A percentile compares a stretch with the other conserved stretches of the same genome.
These are phyloP conservation scores for Coelopa pilipes DNA, from an alignment of 2,888 invertebrate species.

Conservation along the genomic window DNA sequence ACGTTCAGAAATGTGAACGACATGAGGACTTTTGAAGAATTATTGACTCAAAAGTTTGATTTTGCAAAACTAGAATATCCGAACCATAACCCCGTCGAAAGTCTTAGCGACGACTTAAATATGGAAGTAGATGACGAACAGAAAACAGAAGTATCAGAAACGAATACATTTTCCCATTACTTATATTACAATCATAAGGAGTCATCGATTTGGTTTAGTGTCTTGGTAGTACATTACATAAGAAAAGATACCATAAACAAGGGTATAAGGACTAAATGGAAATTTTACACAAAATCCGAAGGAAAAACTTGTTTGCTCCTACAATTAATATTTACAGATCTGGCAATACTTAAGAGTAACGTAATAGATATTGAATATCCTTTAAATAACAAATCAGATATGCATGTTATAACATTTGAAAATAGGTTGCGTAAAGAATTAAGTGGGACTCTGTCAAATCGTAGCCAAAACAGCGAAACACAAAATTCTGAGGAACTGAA, in stretches of 20 bases:
- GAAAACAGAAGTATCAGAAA: constrained; percentile 29
- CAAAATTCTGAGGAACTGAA: not conserved
- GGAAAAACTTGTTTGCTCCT: constrained; percentile 50
- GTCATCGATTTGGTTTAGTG: constrained; percentile 52
- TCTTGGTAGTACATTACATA: constrained; percentile 44
- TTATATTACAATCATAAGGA: constrained; percentile 53
- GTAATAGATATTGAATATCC: constrained; percentile 42
- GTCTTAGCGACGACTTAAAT: not conserved
- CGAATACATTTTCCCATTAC: constrained; percentile 36
- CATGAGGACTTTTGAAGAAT: constrained; percentile 49
- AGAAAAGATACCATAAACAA: constrained; percentile 28
- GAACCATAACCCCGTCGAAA: not conserved
- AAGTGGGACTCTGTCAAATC: not conserved
- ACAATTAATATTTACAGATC: constrained; percentile 50
- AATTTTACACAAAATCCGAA: constrained; percentile 50
- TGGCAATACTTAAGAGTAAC: constrained; percentile 52
- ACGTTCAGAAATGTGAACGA: constrained; percentile 37
- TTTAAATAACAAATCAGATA: constrained; percentile 27
- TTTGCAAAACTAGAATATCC: constrained; percentile 41
- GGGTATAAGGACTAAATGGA: constrained; percentile 37
- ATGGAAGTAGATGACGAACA: not conserved
- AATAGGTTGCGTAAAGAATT: constrained; percentile 54
- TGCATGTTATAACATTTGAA: constrained; percentile 48
- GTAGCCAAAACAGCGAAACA: not conserved
- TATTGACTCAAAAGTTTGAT: constrained; percentile 46